A percentile compares a stretch with the other conserved stretches of the same genome.
phyloP scores from a whole-genome alignment of 2,888 invertebrate species.

The Melitaea athalia region DNA sequence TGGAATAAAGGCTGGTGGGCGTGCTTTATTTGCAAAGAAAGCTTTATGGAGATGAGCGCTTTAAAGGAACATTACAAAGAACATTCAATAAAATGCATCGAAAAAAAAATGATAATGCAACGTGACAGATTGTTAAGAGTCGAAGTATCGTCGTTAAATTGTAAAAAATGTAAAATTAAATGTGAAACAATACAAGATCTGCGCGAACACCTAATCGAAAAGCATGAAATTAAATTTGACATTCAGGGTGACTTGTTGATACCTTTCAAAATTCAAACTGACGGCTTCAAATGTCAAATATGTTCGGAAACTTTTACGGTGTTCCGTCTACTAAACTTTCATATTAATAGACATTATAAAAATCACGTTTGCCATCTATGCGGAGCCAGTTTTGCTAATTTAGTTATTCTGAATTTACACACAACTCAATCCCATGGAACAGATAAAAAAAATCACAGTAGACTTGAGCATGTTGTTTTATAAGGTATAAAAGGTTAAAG shows the following conservation, averaged over 20 bases:
- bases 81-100: slow-evolving; percentile 59
- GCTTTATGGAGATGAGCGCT: slow-evolving; percentile 57
- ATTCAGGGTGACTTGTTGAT: slow-evolving; percentile 59
- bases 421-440: slow-evolving; percentile 58
- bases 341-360: slow-evolving; percentile 70
- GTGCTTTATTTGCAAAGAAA: slow-evolving; percentile 70
- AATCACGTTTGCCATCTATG: slow-evolving; percentile 72
- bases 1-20: slow-evolving; percentile 69
- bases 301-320: slow-evolving; percentile 56
- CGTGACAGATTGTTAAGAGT: slow-evolving; percentile 68
- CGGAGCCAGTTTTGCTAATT: slow-evolving; percentile 66
- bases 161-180: slow-evolving; percentile 56
- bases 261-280: slow-evolving; percentile 61
- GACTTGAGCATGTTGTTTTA: too few relatives aligned
- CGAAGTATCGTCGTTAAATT: slow-evolving; percentile 60
- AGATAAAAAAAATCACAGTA: too few relatives aligned
- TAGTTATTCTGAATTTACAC: slow-evolving; percentile 66
- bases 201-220: slow-evolving; percentile 50
- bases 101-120: slow-evolving; percentile 64
- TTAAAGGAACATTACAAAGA: slow-evolving; percentile 54
- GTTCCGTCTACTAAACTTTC: slow-evolving; percentile 66
- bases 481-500: too few relatives aligned
- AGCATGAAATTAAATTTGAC: slow-evolving; percentile 53
- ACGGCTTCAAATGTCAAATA: slow-evolving; percentile 59
- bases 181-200: slow-evolving; percentile 49